Conservation (phyloP, 2,113 vertebrate species). For the Trichechus manatus region DNA sequence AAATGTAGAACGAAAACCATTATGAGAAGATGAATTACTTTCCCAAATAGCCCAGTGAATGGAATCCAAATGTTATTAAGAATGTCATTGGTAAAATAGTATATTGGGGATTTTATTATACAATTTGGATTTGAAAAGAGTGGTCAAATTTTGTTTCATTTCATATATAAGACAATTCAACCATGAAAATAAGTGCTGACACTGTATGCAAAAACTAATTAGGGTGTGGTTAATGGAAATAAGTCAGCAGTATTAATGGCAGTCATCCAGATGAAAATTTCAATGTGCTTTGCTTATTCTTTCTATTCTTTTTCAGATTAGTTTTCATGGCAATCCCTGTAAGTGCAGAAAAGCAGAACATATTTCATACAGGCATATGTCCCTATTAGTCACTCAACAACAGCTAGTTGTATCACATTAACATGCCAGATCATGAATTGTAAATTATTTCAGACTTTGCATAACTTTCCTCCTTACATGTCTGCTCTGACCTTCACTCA, state of each 20-base stretch:
- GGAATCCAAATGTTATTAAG: conserved; percentile 36
- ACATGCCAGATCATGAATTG: not conserved
- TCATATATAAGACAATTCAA: not conserved
- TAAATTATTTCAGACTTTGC: not conserved
- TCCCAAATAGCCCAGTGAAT: not conserved
- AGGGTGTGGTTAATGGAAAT: not conserved
- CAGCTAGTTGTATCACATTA: not conserved
- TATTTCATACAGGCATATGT: not conserved
- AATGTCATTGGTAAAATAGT: conserved; percentile 19
- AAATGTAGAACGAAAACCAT: conserved; percentile 36
- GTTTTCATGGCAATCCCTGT: not conserved
- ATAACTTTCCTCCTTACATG: not conserved
- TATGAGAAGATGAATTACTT: conserved; percentile 43
- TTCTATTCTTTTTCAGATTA: not conserved
- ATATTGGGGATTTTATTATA: conserved; percentile 22
- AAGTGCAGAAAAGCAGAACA: not conserved
- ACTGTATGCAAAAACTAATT: not conserved
- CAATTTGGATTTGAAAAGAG: conserved; percentile 35
- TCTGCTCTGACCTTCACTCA: not conserved
- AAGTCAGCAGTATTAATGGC: not conserved
- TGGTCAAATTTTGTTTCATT: not conserved
- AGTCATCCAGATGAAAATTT: not conserved
- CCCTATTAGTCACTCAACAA: not conserved
- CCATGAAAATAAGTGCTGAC: conserved; percentile 24
- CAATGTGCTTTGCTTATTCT: not conserved